Base-by-base conservation (phyloP, 2,113 vertebrate genomes). In the Ondatra zibethicus region DNA sequence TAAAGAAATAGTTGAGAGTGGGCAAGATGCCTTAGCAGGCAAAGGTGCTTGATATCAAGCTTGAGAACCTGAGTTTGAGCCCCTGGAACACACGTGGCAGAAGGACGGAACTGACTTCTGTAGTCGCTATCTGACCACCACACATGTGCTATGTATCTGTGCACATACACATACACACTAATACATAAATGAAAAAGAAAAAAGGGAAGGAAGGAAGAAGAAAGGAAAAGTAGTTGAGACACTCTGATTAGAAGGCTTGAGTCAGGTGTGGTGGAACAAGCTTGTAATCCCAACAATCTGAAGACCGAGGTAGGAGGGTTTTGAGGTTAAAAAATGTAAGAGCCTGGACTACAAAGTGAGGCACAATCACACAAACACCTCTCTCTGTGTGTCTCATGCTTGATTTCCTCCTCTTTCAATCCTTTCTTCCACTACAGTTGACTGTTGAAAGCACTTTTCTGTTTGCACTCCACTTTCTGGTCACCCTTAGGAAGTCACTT, bases 371-470 rank as follows among this genome's bases (percentile, higher is more conserved):
- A 47, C 16, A 70, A n/a, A 50, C 58, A 10, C 33, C 29, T 77
- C 39, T 76, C 19, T 39, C 39, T 76, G 12, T 47, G 19, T 58
- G 55, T 58, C 58, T 58, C 58, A 21, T 58, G 19, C 55, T 58
- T 21, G 19, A 21, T 58, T 21, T 58, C 19, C 58, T 21, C 87
- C 45, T 77, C 92, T 97, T 91, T 76, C 78, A n/a, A 17, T 89
- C 81, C 80, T 96, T 84, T 93, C 78, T 61, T 66, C 85, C 47
- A n/a, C 66, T 84, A 66, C 68, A 88, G 86, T 96, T 97, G 45
- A 13, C 82, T 88, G 91, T 92, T 75, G 92, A 91, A 94, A 93
- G 66, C 36, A 95, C 89, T 97, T 94, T 96, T 75, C 31, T 91
- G 52, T 50, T 50, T 94, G 70, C 78, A 89, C 82, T 73, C 45